These are phyloP conservation scores for Oryzias dopingdopingensis DNA, from an alignment of 2,797 vertebrate species.

Conservation along the genomic window DNA sequence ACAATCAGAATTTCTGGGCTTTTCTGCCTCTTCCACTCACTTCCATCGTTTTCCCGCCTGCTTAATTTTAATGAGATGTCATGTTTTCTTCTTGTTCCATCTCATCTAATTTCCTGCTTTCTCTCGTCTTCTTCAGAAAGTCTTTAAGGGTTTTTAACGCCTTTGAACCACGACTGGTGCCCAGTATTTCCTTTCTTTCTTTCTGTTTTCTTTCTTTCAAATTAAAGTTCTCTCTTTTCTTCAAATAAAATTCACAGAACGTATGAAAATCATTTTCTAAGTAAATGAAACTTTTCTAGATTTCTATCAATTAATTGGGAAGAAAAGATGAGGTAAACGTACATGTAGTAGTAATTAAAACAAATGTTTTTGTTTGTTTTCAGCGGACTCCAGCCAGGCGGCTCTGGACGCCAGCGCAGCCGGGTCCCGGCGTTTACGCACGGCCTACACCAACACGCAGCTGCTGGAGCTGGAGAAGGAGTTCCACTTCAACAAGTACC, in stretches of 20 bases:
- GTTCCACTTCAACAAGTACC: slow-evolving; percentile 99
- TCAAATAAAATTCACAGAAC: background rate
- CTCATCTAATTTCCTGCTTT: slow-evolving; percentile 20
- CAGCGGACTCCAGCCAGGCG: slow-evolving; percentile 76
- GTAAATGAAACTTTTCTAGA: too few species aligned
- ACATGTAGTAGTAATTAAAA: background rate
- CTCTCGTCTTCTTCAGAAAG: slow-evolving; percentile 16
- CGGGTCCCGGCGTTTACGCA: slow-evolving; percentile 89
- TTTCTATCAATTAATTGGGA: too few species aligned
- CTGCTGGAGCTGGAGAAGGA: slow-evolving; percentile 68
- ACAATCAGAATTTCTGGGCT: slow-evolving; percentile 19
- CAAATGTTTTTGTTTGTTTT: background rate
- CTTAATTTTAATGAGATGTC: background rate
- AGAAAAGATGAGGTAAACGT: too few species aligned
- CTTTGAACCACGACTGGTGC: too few species aligned
- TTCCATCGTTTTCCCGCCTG: background rate
- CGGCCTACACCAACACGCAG: slow-evolving; percentile 99
- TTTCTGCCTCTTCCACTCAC: slow-evolving; percentile 17
- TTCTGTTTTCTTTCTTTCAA: slow-evolving; percentile 12
- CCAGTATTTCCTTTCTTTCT: slow-evolving; percentile 29
- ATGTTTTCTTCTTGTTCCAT: slow-evolving; percentile 1
- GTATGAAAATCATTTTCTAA: too few species aligned
- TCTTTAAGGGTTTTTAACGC: background rate
- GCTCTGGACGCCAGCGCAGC: slow-evolving; percentile 75
- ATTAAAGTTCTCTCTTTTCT: slow-evolving; percentile 18